A percentile compares a stretch with the other conserved stretches of the same genome.
Conservation (phyloP, 2,888 invertebrate species). For the Dermolepida albohirtum region DNA sequence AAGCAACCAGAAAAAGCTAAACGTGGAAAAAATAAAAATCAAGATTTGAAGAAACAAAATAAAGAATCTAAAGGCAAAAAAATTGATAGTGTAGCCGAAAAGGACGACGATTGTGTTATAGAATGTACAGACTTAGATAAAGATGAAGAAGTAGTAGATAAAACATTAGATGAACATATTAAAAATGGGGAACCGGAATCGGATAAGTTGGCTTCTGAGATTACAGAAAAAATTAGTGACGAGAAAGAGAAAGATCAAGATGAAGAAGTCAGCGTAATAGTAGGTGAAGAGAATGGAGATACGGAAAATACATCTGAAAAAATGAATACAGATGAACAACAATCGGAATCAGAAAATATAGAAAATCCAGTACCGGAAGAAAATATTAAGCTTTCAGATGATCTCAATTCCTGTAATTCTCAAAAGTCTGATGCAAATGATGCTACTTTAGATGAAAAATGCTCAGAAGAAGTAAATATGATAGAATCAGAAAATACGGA, state of each 20-base stretch:
- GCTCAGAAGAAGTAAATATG: slow-evolving; percentile 2
- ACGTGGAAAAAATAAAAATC: slow-evolving; percentile 5
- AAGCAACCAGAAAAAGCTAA: slow-evolving; percentile 10
- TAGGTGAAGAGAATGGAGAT: slow-evolving; percentile 22
- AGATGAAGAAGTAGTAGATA: slow-evolving; percentile 43
- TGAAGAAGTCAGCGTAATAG: slow-evolving; percentile 22
- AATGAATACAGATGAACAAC: slow-evolving; percentile 6
- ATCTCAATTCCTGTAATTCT: slow-evolving; percentile 1
- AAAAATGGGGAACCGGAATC: not conserved
- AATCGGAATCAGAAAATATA: slow-evolving; percentile 13
- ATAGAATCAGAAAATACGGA: slow-evolving; percentile 19
- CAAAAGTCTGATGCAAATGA: slow-evolving; percentile 2
- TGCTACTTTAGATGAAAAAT: not conserved
- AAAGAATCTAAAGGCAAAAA: too few relatives aligned
- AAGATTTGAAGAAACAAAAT: not conserved
- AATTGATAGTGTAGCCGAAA: not conserved
- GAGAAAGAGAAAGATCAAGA: slow-evolving; percentile 14
- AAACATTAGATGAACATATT: slow-evolving; percentile 19
- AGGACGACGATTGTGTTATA: not conserved
- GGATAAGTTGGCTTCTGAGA: slow-evolving; percentile 23
- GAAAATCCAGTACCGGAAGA: slow-evolving; percentile 31
- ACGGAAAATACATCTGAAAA: slow-evolving; percentile 11
- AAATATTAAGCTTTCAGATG: slow-evolving; percentile 7
- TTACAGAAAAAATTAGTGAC: slow-evolving; percentile 21
- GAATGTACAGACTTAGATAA: not conserved